Conservation (phyloP, 2,113 vertebrate species). For the Lethenteron camtschaticum region DNA sequence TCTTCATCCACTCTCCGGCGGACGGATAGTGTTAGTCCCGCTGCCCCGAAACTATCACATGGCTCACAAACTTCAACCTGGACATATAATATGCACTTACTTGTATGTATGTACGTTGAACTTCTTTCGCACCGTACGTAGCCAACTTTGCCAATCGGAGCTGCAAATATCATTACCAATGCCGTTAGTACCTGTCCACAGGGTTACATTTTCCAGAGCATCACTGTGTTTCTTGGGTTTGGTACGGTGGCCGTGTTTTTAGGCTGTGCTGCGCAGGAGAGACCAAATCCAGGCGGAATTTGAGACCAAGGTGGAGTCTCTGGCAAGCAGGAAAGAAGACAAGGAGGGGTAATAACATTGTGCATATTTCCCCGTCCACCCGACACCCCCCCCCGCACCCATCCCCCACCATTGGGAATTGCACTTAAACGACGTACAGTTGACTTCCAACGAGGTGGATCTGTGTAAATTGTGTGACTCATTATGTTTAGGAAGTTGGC, state of each 20-base stretch:
- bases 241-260: background rate
- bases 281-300: constrained; percentile 74
- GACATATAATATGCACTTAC: background rate
- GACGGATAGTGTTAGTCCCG: too few species aligned
- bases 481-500: too few species aligned
- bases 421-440: too few species aligned
- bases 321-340: constrained; percentile 37
- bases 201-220: too few species aligned
- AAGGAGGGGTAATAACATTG: constrained; percentile 38
- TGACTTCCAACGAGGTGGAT: too few species aligned
- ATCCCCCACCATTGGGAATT: too few species aligned
- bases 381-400: too few species aligned
- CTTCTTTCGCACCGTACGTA: background rate
- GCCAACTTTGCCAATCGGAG: constrained; percentile 7
- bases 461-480: too few species aligned
- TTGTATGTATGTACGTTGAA: background rate
- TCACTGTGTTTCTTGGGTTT: too few species aligned
- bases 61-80: background rate
- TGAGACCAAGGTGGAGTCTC: constrained; percentile 45
- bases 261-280: constrained; percentile 67
- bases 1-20: too few species aligned
- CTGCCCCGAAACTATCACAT: too few species aligned
- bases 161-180: background rate
- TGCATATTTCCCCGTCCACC: constrained; percentile 1
- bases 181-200: too few species aligned